These are phyloP conservation scores for Haliclystus octoradiatus DNA, from an alignment of 30 jellyfish, hydroid and myxozoan genomes.

Conservation along the genomic window DNA sequence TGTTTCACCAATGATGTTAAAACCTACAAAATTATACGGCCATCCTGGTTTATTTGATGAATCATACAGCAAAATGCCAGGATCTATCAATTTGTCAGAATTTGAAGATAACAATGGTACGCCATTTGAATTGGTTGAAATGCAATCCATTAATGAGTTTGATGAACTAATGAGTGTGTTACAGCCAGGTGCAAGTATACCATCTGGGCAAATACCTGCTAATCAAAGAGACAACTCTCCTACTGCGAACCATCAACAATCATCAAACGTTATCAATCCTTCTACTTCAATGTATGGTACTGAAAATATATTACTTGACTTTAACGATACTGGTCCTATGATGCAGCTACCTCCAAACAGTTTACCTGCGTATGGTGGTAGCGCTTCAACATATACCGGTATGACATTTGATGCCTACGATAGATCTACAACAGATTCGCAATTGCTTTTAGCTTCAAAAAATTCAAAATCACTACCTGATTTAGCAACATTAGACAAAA, in stretches of 20 bases:
- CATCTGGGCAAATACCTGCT: neutral
- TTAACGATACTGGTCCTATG: too few species aligned
- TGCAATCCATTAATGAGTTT: slow-evolving; percentile 69
- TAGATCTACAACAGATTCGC: neutral
- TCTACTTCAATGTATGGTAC: too few species aligned
- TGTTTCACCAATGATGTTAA: too few species aligned
- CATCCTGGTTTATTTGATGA: too few species aligned
- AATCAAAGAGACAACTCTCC: neutral
- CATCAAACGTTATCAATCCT: too few species aligned
- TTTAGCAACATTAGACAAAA: slow-evolving; percentile 37
- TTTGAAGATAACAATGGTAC: slow-evolving; percentile 67
- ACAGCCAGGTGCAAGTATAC: slow-evolving; percentile 46
- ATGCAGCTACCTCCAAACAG: too few species aligned
- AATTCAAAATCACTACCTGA: slow-evolving; percentile 60
- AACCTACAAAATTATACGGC: too few species aligned
- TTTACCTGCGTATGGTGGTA: too few species aligned
- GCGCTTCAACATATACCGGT: neutral
- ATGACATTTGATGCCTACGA: neutral
- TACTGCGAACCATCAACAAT: slow-evolving; percentile 22
- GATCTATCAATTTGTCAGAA: slow-evolving; percentile 23
- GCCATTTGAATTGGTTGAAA: slow-evolving; percentile 91
- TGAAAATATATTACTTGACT: too few species aligned
- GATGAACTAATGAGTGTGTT: slow-evolving; percentile 73
- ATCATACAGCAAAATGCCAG: too few species aligned
- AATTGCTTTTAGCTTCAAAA: slow-evolving; percentile 10